Evolutionary conservation across 2,797 vertebrate species (phyloP), one percentile per base, ranked within the genome.

Genomic region (Stomatorhinus walkeri): DNA sequence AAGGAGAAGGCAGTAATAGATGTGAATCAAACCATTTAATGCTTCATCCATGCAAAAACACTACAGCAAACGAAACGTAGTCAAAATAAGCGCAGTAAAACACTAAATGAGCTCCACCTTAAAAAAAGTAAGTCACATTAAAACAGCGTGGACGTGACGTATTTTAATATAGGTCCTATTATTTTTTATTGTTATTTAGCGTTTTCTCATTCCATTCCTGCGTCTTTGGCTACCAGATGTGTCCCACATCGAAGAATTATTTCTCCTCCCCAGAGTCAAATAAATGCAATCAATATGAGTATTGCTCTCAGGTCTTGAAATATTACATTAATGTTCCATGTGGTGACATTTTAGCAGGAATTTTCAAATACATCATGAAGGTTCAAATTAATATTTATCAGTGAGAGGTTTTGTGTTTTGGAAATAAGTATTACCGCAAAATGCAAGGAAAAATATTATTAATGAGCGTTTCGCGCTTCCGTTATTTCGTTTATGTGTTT

Each of bases 381-480:
- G 98, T 97, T 98, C 98, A 99, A 99, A 99, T 99, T 99, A 99
- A 99, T 99, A 99, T 99, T 99, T 99, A 99, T 99, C 98, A 99
- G 97, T 96, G 95, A 98, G 97, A 96, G 96, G 97, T 97, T 98
- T 99, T 98, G 98, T 98, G 98, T 98, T 99, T 98, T 99, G 97
- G 97, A 98, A 98, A 98, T 98, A 96, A 98, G 95, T 97, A 97
- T 98, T 98, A 98, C 97, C 96, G 96, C 97, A 97, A 97, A 97
- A 93, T 43, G 93, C 79, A 88, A 19, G 88, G 93, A 92, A 93
- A 94, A 93, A 94, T 92, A 87, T 85, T 88, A 85, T 32, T 56
- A 61, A 59, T 52, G 52, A 87, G 83, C 59, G 64, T 87, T 90
- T 86, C 32, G 59, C 79, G 36, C 52, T 86, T 85, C 28, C 59